phyloP scores from a whole-genome alignment of 53 echinoderm and acorn worm genomes.

The Echinarachnius parma region DNA sequence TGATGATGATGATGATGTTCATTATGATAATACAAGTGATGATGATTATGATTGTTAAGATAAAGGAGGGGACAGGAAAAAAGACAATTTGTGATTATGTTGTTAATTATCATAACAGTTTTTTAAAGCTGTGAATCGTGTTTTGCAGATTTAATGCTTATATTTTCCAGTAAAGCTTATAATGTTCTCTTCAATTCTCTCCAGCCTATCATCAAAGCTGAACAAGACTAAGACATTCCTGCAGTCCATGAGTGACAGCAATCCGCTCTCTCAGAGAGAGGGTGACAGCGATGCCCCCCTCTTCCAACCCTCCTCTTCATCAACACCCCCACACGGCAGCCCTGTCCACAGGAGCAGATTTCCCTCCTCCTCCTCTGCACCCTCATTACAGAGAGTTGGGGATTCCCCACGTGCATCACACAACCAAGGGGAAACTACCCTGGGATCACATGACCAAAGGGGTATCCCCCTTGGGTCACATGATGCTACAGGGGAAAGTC shows the following conservation, averaged over 20 bases:
- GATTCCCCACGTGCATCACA: neutral
- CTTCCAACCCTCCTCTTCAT: neutral
- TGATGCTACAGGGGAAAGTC: neutral
- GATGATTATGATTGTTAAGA: too few species aligned
- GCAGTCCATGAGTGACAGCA: constrained; percentile 43
- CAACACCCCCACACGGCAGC: too few species aligned
- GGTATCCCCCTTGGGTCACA: constrained; percentile 12
- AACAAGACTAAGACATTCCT: constrained; percentile 45
- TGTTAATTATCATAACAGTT: too few species aligned
- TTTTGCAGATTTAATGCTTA: too few species aligned
- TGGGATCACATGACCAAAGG: neutral
- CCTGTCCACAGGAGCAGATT: neutral
- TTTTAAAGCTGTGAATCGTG: too few species aligned
- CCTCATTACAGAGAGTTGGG: neutral
- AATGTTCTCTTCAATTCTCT: too few species aligned
- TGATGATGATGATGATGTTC: too few species aligned
- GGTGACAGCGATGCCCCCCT: neutral
- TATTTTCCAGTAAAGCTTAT: too few species aligned
- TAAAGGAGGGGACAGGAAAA: too few species aligned
- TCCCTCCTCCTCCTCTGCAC: neutral
- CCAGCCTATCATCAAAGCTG: constrained; percentile 22
- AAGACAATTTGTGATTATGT: too few species aligned
- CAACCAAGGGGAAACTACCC: too few species aligned
- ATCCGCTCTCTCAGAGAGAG: constrained; percentile 38
- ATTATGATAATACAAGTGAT: too few species aligned